A percentile compares a stretch with the other conserved stretches of the same genome.
phyloP scores from a whole-genome alignment of 2,113 vertebrate genomes.

The Athene noctua region DNA sequence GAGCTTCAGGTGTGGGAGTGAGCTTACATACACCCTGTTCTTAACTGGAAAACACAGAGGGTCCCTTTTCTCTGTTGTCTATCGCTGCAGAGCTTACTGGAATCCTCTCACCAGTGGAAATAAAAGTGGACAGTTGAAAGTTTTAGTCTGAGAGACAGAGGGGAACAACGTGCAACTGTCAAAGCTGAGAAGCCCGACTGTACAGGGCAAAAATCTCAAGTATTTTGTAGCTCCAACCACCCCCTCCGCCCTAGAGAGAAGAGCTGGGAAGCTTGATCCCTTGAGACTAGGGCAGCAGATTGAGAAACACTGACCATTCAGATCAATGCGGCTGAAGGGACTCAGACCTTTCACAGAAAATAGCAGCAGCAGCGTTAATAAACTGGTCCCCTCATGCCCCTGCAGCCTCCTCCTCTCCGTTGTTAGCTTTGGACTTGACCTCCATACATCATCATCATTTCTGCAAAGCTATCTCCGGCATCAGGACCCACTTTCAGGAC shows the following conservation, averaged over 20 bases:
- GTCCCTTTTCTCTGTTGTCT: neutral
- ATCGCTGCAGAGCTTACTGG: neutral
- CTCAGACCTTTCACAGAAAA: neutral
- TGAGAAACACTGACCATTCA: neutral
- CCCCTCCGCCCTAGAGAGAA: neutral
- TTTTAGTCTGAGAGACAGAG: neutral
- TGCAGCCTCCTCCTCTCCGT: neutral
- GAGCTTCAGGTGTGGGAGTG: neutral
- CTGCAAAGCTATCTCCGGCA: neutral
- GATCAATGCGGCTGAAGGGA: neutral
- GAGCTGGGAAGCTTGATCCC: neutral
- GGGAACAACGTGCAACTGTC: neutral
- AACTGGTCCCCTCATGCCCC: neutral
- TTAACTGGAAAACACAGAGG: fast-evolving
- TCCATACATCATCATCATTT: neutral
- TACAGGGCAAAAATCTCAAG: neutral
- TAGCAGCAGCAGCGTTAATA: neutral
- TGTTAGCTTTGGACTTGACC: neutral
- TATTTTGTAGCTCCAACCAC: neutral
- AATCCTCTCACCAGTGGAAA: neutral
- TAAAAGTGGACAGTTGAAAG: neutral
- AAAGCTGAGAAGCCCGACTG: neutral
- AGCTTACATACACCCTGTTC: neutral
- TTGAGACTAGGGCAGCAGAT: neutral
- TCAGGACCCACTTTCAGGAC: neutral